phyloP scores from a whole-genome alignment of 2,797 vertebrate genomes.

The Neoniphon sammara region DNA sequence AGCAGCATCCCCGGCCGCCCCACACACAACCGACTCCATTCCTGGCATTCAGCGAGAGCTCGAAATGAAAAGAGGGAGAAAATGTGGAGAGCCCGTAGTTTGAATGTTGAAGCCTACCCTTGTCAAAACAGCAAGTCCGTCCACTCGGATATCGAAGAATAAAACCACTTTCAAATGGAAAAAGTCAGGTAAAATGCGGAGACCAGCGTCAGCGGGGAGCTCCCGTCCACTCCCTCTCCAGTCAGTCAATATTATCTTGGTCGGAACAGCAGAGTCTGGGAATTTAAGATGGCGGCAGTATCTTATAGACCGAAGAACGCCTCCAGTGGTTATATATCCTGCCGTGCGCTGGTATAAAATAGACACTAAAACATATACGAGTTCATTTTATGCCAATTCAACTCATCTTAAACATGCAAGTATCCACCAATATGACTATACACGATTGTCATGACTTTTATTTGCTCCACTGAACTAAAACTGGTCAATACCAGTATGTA shows the following conservation, averaged over 20 bases:
- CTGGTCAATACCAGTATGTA: conserved; percentile 6
- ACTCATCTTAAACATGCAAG: accelerated
- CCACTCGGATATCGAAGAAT: conserved; percentile 68
- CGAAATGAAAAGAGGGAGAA: conserved; percentile 37
- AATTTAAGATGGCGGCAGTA: conserved; percentile 87
- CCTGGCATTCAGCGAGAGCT: conserved; percentile 45
- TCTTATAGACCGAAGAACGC: conserved; percentile 83
- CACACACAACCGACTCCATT: conserved; percentile 62
- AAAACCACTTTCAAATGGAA: conserved; percentile 65
- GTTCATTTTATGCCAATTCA: background rate
- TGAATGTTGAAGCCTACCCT: conserved; percentile 78
- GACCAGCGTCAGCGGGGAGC: conserved; percentile 72
- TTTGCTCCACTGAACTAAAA: background rate
- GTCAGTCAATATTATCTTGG: background rate
- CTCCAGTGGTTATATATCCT: conserved; percentile 77
- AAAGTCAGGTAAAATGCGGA: conserved; percentile 64
- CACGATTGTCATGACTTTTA: background rate
- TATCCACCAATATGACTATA: accelerated
- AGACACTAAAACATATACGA: conserved; percentile 59
- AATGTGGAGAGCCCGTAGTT: conserved; percentile 47
- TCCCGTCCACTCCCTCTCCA: conserved; percentile 73
- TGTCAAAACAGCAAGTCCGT: conserved; percentile 78
- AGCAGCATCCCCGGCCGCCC: conserved; percentile 63
- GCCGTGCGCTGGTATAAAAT: conserved; percentile 76
- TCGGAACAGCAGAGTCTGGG: conserved; percentile 72